Evolutionary conservation across 2,797 vertebrate genomes (phyloP), one percentile per base, ranked within the genome.

Genomic region (Odontamblyopus lacepedii): DNA sequence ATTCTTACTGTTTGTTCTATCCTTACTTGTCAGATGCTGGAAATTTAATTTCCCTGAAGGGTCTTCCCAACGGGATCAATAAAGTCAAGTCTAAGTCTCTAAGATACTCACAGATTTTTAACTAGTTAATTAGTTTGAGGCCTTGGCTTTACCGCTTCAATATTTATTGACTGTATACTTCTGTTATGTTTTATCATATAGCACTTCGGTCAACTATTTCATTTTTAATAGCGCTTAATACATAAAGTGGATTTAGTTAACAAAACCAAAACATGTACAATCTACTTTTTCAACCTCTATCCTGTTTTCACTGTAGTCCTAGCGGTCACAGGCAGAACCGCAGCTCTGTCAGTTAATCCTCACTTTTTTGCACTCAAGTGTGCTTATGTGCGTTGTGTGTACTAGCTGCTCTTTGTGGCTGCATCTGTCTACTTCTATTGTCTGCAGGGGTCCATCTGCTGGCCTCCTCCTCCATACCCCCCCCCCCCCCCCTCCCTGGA

Each of bases 391-490:
- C 67, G 51, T 55, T 62, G 73, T 72, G 81, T 81, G 78, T 75
- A 75, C 29, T 71, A 12, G 63, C 72, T 56, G 74, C 27, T 91
- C 88, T 91, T 92, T 92, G 92, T 91, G 87, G 73, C 82, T 92
- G 87, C 91, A 91, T 93, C 89, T 92, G 92, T 89, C 85, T 77
- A 79, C 69, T 77, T 83, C 82, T 35, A 91, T 92, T 92, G 91
- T 93, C 90, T 84, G 74, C 66, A 70, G 80, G 74, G 76, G 85
- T 94, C 93, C 92, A 93, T 94, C 92, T 93, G 92, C 92, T 87
- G 87, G 83, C 78, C 85, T 81, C 77, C 88, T 64, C 74, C 71
- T 50, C 70, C 74, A 27, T 23, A 23, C 23, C 23, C 27, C 13
- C 48, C 4, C 38, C 35, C 35, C 74, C 67, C 12, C 59, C 64